Conservation (phyloP, 2,888 invertebrate species). For the Rugalucina vietnamica region DNA sequence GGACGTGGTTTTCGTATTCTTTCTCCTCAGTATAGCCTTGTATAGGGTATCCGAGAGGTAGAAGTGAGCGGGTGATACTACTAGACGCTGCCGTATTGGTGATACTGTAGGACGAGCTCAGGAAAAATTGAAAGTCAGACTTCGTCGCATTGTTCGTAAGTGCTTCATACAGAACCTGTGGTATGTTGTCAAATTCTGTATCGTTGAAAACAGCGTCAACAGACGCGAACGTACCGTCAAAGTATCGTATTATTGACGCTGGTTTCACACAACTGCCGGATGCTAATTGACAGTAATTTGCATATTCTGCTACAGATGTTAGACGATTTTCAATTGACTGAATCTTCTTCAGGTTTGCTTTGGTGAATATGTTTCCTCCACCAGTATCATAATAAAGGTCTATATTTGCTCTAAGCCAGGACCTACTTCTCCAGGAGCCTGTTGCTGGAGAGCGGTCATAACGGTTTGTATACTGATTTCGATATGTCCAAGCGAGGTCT, state of each 20-base stretch:
- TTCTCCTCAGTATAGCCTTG: conserved; percentile 34
- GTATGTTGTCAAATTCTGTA: conserved; percentile 69
- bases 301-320: conserved; percentile 47
- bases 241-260: conserved; percentile 69
- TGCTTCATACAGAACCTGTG: conserved; percentile 65
- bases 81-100: conserved; percentile 47
- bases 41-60: conserved; percentile 67
- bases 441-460: conserved; percentile 39
- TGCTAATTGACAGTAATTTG: conserved; percentile 50
- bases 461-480: conserved; percentile 40
- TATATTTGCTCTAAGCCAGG: conserved; percentile 51
- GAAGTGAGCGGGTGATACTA: conserved; percentile 59
- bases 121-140: conserved; percentile 59
- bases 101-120: conserved; percentile 62
- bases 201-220: conserved; percentile 68
- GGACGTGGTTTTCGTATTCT: conserved; percentile 41
- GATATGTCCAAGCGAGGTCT: conserved; percentile 66
- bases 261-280: conserved; percentile 59
- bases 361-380: conserved; percentile 73
- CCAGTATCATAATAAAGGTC: conserved; percentile 66
- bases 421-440: conserved; percentile 26
- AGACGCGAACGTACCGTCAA: conserved; percentile 69
- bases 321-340: conserved; percentile 67
- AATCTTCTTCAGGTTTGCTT: conserved; percentile 64
- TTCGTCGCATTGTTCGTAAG: conserved; percentile 62